Evolutionary conservation across 2,113 vertebrate species (phyloP), one percentile per base, ranked within the genome.

Genomic region (Mustela lutreola): DNA sequence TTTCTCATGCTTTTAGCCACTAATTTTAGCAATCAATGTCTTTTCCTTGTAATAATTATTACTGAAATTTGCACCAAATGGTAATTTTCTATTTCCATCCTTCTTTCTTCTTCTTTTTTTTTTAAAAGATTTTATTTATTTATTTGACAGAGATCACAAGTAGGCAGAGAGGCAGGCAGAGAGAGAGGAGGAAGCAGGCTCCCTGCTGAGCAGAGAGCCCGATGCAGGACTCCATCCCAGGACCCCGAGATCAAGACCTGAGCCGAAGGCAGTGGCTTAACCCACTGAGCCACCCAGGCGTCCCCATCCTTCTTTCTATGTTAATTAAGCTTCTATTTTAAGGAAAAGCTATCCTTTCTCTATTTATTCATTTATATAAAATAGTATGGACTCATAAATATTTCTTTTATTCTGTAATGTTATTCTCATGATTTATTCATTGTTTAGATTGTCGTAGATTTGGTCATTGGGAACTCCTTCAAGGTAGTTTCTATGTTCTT

Each of bases 21-120:
- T 82, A 95, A 89, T 89, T 94, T 97, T 96, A 82, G 60, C 82
- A 86, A 67, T 89, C 82, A 62, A 56, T 96, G 42, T 60, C 94
- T 97, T 83, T 91, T 93, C 58, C 19, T 96, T 97, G 65, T 18
- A 85, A 53, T 87, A 87, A 94, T 90, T 95, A 96, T 76, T 95
- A 80, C 31, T 36, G 39, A 96, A 91, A 36, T 89, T 4, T 88
- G 82, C 83, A 36, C 39, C 75, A 94, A 88, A 56, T 95, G 78
- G 21, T 87, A n/a, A 90, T 56, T 95, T 81, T 92, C 50, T 63
- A 70, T 93, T 81, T 94, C 50, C 16, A 67, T 78, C 42, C 33
- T 91, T 94, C 65, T 89, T 76, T 78, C 65, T 91, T 42, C 4
- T 42, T 42, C 5, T 42, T 42, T 42, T 42, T 42, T 42, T 42